phyloP scores from a whole-genome alignment of 2,797 vertebrate genomes.

The Acanthopagrus latus region DNA sequence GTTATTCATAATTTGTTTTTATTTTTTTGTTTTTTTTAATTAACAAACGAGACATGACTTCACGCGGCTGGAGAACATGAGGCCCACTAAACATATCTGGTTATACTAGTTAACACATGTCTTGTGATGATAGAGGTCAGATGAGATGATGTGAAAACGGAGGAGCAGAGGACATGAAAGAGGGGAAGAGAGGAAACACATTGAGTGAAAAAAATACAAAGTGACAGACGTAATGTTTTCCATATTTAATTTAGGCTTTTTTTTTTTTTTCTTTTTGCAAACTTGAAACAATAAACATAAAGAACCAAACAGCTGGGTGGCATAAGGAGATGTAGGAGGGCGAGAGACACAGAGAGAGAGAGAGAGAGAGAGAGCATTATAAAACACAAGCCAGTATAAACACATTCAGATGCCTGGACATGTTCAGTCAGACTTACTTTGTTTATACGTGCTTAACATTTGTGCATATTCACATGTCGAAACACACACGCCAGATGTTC shows the following conservation, averaged over 20 bases:
- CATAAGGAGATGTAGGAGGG: constrained; percentile 61
- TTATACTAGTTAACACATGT: too few relatives aligned
- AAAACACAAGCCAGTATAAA: constrained; percentile 46
- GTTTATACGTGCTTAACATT: constrained; percentile 45
- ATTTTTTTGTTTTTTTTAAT: not conserved
- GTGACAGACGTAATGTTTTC: constrained; percentile 51
- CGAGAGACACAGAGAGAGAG: constrained; percentile 12
- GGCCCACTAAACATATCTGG: not conserved
- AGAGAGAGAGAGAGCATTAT: constrained; percentile 29
- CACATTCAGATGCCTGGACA: constrained; percentile 60
- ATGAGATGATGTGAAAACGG: not conserved
- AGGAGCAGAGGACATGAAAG: not conserved
- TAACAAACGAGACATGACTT: not conserved
- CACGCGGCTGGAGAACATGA: not conserved
- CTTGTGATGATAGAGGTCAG: not conserved
- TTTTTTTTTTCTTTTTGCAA: constrained; percentile 11
- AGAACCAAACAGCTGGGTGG: constrained; percentile 71
- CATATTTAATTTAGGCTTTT: constrained; percentile 56
- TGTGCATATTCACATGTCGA: constrained; percentile 19
- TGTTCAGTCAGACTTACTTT: constrained; percentile 52
- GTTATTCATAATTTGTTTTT: too few relatives aligned
- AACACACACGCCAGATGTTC: constrained; percentile 40
- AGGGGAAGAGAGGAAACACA: not conserved
- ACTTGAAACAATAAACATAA: constrained; percentile 69
- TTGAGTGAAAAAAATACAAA: constrained; percentile 25